Evolutionary conservation across 1,140 invertebrate species (phyloP), one percentile per base, ranked within the genome.

Genomic region (Metopolophium dirhodum): DNA sequence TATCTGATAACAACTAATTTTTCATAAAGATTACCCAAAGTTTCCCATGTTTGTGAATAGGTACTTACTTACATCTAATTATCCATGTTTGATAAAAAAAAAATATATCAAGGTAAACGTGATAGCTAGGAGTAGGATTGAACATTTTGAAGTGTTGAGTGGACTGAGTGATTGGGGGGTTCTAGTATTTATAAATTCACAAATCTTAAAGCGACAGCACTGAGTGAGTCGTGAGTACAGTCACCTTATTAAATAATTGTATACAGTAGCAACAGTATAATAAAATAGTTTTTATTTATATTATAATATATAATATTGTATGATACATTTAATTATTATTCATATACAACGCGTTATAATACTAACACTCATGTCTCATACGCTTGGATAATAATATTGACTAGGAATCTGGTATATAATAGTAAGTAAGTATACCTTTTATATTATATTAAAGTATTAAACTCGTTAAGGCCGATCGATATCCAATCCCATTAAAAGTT

Each of bases 81-180:
- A 41, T 41, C 4, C 2, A 37, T 37, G 37, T 37, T 68, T 18
- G 14, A n/a, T n/a, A 4, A n/a, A n/a, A 68, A 6, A 68, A 37
- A n/a, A n/a, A n/a, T n/a, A 0, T 68, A 61, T 61, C 26, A 61
- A 30, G 9, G 30, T 11, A 30, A 3, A 30, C 26, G 9, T 61
- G 9, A 61, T 61, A n/a, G n/a, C n/a, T n/a, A 61, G 7, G 9
- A 61, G 26, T 30, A 61, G 26, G 57, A 20, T 54, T 22, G 22
- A 22, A 22, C 22, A 22, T 54, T 54, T 54, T 8, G 30, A 61
- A 30, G 8, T 57, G 7, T 68, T 14, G 14, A 68, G 11, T 30
- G n/a, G 0, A 3, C 61, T n/a, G 30, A 3, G 1, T 1, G 14
- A 14, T 68, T 4, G 4, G 8, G 4, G 8, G 14, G 4, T 54